These are phyloP conservation scores for Microcebus jonahi DNA, from an alignment of 2,113 vertebrate genomes.

Conservation along the genomic window DNA sequence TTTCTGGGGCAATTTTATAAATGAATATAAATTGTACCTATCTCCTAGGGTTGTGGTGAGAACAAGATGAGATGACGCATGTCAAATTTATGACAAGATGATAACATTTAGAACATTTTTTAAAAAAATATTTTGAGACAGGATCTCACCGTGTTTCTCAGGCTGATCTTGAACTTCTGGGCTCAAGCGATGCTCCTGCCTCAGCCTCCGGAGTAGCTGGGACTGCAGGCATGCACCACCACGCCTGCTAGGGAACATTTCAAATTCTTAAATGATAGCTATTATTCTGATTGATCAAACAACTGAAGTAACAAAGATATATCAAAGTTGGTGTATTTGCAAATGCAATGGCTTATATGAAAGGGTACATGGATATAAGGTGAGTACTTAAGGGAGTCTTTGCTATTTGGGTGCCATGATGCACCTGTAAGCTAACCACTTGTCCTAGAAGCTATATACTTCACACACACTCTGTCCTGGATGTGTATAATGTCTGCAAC, in stretches of 20 bases:
- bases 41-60: neutral
- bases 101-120: neutral
- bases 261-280: neutral
- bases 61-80: neutral
- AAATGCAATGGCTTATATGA: neutral
- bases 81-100: neutral
- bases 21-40: neutral
- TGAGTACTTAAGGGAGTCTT: neutral
- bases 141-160: neutral
- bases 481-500: neutral
- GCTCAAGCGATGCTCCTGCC: neutral
- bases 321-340: neutral
- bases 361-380: neutral
- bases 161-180: neutral
- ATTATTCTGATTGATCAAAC: neutral
- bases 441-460: neutral
- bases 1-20: neutral
- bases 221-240: neutral
- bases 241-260: neutral
- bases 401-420: neutral
- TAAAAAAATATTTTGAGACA: neutral
- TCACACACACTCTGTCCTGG: neutral
- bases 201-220: neutral
- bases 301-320: neutral
- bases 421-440: neutral